Evolutionary conservation across 2,888 invertebrate genomes (phyloP).

Genomic region (Smittia aterrima): DNA sequence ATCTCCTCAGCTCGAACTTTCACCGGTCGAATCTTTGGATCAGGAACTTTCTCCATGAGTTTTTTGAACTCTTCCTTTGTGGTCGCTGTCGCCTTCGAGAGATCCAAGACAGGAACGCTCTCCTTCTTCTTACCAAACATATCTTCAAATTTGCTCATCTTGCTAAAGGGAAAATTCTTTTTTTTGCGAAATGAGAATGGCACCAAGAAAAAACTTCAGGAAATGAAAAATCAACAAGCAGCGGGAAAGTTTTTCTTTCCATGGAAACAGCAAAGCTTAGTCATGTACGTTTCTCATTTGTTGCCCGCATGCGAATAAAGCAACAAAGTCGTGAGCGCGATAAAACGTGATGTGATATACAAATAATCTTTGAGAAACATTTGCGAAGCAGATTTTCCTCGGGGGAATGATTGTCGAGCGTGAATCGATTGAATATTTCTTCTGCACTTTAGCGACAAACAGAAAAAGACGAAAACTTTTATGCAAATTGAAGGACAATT

Average conservation of each 20-base stretch:
- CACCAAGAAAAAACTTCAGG: not conserved
- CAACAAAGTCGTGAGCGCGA: no score
- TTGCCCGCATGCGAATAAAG: no score
- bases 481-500: no score
- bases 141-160: constrained; percentile 73
- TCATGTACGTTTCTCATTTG: not conserved
- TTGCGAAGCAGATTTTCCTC: no score
- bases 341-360: no score
- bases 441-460: no score
- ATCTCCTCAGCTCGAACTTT: constrained; percentile 77
- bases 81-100: constrained; percentile 74
- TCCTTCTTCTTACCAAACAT: constrained; percentile 82
- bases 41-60: constrained; percentile 81
- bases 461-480: no score
- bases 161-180: not conserved
- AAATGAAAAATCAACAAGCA: constrained; percentile 2
- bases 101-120: constrained; percentile 76
- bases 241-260: not conserved
- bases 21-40: constrained; percentile 84
- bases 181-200: not conserved
- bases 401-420: no score
- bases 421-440: no score
- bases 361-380: no score
- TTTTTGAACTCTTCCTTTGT: constrained; percentile 80
- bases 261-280: not conserved